Evolutionary conservation across 1,140 invertebrate genomes (phyloP), one percentile per base, ranked within the genome.

Genomic region (Drosophila santomea): DNA sequence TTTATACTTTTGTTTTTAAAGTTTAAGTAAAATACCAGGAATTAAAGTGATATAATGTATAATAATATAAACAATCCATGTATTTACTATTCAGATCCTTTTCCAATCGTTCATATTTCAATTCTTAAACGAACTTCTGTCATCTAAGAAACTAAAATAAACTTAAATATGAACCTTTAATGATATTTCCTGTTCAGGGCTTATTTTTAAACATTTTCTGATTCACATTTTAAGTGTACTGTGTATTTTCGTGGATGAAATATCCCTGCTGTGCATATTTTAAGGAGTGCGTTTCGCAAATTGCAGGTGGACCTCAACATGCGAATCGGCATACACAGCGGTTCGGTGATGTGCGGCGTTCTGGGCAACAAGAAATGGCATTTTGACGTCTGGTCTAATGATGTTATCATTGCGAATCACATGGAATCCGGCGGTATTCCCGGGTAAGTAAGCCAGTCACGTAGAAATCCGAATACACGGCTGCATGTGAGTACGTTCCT

Each of bases 381-480:
- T 93, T 99, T 99, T 93, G 98, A 99, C 93, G 97, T 99, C 4
- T 99, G 98, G 98, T 98, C 97, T 10, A 97, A 98, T 93, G 98
- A 99, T 93, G 98, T 99, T 78, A 98, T 97, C 7, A 93, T 99
- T 59, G 98, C 98, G n/a, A 99, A 99, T 93, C 97, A 98, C 90
- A 96, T 99, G 95, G 98, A 99, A 93, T 97, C 97, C 64, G 97
- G 97, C 10, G 98, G 98, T 8, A 95, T 98, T 76, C 97, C 98
- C 11, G 98, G 98, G 96, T 97, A 95, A 93, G 91, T 89, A 57
- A 76, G 48, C 54, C 41, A 79, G 61, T 82, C 83, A 82, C 83
- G 79, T 76, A 48, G 47, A 51, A 6, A 3, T 50, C 25, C n/a
- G 55, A 39, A n/a, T 36, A 51, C 8, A 41, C 48, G 36, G 17